Conservation (phyloP, 2,797 vertebrate genomes). For the Lepilemur septentrionalis region DNA sequence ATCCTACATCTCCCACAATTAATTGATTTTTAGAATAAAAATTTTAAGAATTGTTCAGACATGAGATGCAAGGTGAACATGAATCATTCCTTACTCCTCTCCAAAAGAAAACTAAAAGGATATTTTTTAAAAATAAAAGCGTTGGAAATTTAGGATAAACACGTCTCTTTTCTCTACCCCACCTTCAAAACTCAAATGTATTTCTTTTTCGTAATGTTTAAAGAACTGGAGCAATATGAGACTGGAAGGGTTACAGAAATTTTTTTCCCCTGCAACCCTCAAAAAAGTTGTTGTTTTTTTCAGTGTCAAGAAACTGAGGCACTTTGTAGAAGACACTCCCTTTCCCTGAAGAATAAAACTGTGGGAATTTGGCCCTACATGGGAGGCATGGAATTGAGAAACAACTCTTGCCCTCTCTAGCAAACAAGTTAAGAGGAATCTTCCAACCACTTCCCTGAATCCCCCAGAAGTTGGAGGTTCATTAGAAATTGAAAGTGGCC, state of each 20-base stretch:
- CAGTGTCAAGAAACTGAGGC: neutral
- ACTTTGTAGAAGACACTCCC: neutral
- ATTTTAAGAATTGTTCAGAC: neutral
- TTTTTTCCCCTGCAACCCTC: neutral
- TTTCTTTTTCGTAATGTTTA: neutral
- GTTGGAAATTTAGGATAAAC: slow-evolving; percentile 18
- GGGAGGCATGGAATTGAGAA: neutral
- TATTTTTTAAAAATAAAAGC: neutral
- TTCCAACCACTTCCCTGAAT: neutral
- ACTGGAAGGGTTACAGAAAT: neutral
- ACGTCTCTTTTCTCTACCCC: neutral
- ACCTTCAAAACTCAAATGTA: neutral
- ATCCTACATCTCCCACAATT: neutral
- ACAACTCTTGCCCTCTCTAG: neutral
- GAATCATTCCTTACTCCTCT: neutral
- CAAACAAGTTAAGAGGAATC: neutral
- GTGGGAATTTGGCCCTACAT: neutral
- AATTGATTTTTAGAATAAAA: slow-evolving; percentile 28
- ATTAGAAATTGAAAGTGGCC: slow-evolving; percentile 44
- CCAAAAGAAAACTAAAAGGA: neutral
- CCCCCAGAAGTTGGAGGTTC: neutral
- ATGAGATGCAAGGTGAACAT: neutral
- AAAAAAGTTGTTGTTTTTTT: neutral
- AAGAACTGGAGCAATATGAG: neutral
- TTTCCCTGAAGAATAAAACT: slow-evolving; percentile 3